These are phyloP conservation scores for Busseola fusca DNA, from an alignment of 2,888 invertebrate species.

Conservation along the genomic window DNA sequence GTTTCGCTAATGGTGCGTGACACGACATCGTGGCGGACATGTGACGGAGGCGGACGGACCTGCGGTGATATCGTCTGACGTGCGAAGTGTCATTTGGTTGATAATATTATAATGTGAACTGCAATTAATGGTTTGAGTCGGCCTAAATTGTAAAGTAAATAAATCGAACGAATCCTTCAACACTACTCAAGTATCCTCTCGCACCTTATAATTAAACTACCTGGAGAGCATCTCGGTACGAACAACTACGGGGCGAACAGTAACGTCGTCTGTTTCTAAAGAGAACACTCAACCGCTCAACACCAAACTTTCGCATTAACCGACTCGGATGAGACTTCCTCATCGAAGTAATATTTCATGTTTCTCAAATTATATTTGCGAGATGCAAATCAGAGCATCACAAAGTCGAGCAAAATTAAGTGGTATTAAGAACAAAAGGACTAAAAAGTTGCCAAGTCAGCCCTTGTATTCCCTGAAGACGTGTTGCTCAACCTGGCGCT, in stretches of 20 bases:
- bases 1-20: conserved; percentile 27
- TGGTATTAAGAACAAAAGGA: conserved; percentile 67
- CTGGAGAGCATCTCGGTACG: conserved; percentile 16
- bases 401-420: conserved; percentile 63
- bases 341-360: conserved; percentile 62
- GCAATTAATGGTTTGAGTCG: neutral
- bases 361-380: conserved; percentile 62
- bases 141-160: neutral
- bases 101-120: neutral
- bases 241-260: neutral
- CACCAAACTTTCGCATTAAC: conserved; percentile 57
- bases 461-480: conserved; percentile 48
- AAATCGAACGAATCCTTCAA: neutral
- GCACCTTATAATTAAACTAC: conserved; percentile 30
- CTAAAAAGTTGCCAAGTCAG: conserved; percentile 63
- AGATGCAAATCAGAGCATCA: conserved; percentile 60
- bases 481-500: conserved; percentile 53
- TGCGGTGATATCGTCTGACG: neutral
- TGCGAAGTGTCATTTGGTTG: neutral
- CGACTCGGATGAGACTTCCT: conserved; percentile 51
- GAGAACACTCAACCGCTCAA: conserved; percentile 22
- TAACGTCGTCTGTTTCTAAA: conserved; percentile 9
- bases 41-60: neutral
- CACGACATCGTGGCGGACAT: conserved; percentile 4
- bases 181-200: conserved; percentile 2